phyloP scores from a whole-genome alignment of 2,888 invertebrate species.

The Lycia hirtaria region DNA sequence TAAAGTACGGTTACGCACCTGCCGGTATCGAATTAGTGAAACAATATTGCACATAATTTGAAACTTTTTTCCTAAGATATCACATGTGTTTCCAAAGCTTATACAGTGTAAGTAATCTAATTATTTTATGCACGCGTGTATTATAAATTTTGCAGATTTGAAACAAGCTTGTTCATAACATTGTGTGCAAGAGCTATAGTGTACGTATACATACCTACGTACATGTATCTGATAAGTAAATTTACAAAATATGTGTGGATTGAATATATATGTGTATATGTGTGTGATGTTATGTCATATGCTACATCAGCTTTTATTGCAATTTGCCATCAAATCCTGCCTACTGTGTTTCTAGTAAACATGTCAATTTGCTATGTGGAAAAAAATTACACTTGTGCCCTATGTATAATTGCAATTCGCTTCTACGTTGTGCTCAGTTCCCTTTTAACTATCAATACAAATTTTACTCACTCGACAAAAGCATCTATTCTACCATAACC shows the following conservation, averaged over 20 bases:
- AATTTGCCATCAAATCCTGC: slow-evolving; percentile 12
- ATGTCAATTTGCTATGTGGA: slow-evolving; percentile 12
- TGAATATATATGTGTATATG: not conserved
- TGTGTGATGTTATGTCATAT: not conserved
- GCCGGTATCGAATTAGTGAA: too few relatives aligned
- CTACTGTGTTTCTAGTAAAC: not conserved
- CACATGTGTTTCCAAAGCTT: slow-evolving; percentile 19
- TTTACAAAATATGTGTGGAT: slow-evolving; percentile 11
- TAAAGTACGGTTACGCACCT: too few relatives aligned
- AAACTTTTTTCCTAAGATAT: slow-evolving; percentile 51
- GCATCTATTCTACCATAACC: slow-evolving; percentile 54
- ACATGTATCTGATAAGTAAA: slow-evolving; percentile 18
- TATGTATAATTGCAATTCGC: not conserved
- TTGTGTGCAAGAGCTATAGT: slow-evolving; percentile 34
- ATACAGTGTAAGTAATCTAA: slow-evolving; percentile 15
- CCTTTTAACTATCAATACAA: slow-evolving; percentile 5
- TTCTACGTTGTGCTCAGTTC: slow-evolving; percentile 17
- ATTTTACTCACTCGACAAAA: slow-evolving; percentile 60
- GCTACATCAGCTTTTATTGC: slow-evolving; percentile 15
- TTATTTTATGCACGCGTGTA: slow-evolving; percentile 9
- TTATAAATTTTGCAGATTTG: slow-evolving; percentile 32
- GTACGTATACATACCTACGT: slow-evolving; percentile 43
- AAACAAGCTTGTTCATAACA: slow-evolving; percentile 49
- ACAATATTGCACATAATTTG: slow-evolving; percentile 35
- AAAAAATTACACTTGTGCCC: not conserved